phyloP scores from a whole-genome alignment of 2,113 vertebrate species.

The Grantiella picta region DNA sequence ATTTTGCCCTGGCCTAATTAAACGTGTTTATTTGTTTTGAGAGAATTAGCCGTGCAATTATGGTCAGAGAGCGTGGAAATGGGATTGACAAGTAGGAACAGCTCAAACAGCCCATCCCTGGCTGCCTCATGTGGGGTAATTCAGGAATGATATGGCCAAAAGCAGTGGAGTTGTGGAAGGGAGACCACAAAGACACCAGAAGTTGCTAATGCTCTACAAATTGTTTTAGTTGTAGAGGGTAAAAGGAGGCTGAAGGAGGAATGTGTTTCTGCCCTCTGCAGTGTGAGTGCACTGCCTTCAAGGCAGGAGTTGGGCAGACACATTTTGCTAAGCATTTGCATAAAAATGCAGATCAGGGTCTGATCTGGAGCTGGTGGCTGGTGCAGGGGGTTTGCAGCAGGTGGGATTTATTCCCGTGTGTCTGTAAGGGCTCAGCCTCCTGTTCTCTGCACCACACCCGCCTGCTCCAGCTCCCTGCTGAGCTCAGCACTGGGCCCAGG shows the following conservation, averaged over 20 bases:
- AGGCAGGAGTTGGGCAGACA: accelerated
- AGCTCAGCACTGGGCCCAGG: accelerated
- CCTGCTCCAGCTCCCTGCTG: neutral
- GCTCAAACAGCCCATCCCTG: accelerated
- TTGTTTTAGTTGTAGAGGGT: neutral
- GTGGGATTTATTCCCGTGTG: neutral
- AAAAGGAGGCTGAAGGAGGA: neutral
- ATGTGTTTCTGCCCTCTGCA: accelerated
- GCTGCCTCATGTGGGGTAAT: accelerated
- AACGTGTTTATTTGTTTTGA: constrained; percentile 14
- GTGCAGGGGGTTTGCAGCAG: neutral
- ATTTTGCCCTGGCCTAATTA: constrained; percentile 40
- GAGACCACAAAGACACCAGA: neutral
- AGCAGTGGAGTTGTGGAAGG: neutral
- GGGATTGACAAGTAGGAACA: neutral
- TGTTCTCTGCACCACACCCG: accelerated
- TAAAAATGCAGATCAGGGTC: accelerated
- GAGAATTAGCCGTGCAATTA: neutral
- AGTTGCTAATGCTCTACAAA: neutral
- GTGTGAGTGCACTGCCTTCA: neutral
- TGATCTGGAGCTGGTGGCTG: neutral
- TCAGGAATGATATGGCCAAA: neutral
- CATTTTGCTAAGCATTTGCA: neutral
- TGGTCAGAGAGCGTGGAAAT: neutral
- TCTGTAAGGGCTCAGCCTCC: neutral